Base-by-base conservation (phyloP, 1,140 invertebrate genomes). In the Lepidurus packardi region DNA sequence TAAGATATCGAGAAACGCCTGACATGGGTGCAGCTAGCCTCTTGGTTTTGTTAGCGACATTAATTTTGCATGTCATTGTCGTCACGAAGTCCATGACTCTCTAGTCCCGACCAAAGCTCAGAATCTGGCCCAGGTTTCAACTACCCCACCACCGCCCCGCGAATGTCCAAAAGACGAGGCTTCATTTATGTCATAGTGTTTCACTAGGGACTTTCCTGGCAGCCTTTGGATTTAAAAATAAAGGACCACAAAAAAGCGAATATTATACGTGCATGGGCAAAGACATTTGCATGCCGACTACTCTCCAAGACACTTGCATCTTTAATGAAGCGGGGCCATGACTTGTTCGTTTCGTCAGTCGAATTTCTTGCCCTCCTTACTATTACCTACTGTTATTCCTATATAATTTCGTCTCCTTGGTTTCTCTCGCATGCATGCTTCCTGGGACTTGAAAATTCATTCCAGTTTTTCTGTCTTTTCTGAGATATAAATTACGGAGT, bases 261-360 rank as follows among this genome's bases (percentile, higher is more conserved):
- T 65, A 65, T 65, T 13, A 65, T 34, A 34, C 53, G 21, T 65
- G 53, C 53, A 65, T 16, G 53, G 53, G 53, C 53, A 65, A 13
- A 65, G 53, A 65, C 53, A 65, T 65, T 65, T 65, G 53, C 53
- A 65, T 65, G 53, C 53, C 53, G 53, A 65, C 53, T 65, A 13
- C 53, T 65, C 16, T 13, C 53, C 21, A 16, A 65, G 53, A 65
- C 53, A 65, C 16, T 65, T 65, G 53, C 53, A 65, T 65, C 53
- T 65, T 65, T 65, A 65, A 65, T 65, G 53, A 16, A 16, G 53
- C 53, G 0, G 21, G 21, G 21, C 53, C 21, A 13, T 65, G 16
- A 9, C 53, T 65, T 65, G 8, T 13, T 9, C 53, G 53, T 13
- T 65, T 4, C 53, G 13, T n/a, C 53, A 65, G 53, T 65, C 53